Conservation (phyloP, 2,888 invertebrate species). For the Tyria jacobaeae region DNA sequence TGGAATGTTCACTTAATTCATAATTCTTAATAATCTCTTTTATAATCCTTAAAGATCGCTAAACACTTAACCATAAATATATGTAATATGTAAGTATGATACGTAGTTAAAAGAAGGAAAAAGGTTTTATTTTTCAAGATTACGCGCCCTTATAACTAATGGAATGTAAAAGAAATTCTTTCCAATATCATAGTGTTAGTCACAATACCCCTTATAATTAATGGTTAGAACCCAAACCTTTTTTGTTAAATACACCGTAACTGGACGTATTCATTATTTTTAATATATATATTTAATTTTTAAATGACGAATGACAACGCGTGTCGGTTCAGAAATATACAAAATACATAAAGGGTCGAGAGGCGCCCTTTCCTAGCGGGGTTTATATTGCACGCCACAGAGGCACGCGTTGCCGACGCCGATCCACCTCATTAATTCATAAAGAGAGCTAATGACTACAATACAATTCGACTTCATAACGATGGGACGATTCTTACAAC, state of each 20-base stretch:
- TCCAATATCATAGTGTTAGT: conserved; percentile 73
- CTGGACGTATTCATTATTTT: conserved; percentile 57
- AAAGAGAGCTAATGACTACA: conserved; percentile 78
- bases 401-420: conserved; percentile 17
- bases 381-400: conserved; percentile 9
- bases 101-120: conserved; percentile 58
- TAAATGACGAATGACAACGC: conserved; percentile 29
- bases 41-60: conserved; percentile 42
- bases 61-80: conserved; percentile 45
- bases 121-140: conserved; percentile 52
- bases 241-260: conserved; percentile 67
- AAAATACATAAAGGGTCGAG: conserved; percentile 12
- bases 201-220: conserved; percentile 74
- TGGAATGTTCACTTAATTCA: conserved; percentile 67
- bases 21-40: conserved; percentile 76
- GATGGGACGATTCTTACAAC: conserved; percentile 77
- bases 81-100: no score
- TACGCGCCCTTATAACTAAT: conserved; percentile 76
- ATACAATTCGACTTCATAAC: conserved; percentile 70
- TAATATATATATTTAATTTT: conserved; percentile 41
- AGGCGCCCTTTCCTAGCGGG: conserved; percentile 7
- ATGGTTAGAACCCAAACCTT: conserved; percentile 83
- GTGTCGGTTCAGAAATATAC: conserved; percentile 35
- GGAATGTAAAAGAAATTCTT: conserved; percentile 74
- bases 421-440: conserved; percentile 34